Percentiles rank a stretch among this genome's conserved stretches.
Evolutionary conservation across 64 coral and sea anemone genomes (phyloP).

Genomic region (Stichodactyla mertensii): DNA sequence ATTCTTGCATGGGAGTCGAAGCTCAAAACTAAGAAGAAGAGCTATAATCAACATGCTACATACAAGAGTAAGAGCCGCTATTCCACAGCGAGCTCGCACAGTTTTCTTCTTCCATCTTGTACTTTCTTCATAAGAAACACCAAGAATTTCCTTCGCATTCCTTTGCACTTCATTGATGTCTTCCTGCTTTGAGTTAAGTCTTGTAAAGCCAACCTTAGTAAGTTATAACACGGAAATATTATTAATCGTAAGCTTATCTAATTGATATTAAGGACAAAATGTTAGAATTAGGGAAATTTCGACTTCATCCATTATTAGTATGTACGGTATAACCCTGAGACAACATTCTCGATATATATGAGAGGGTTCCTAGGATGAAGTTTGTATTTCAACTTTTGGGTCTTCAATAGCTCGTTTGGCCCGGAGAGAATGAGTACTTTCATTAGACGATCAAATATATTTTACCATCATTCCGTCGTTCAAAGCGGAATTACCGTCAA

Average conservation of each 20-base stretch:
- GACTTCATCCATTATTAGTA: too few species aligned
- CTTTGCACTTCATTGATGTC: background rate
- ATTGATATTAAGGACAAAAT: too few species aligned
- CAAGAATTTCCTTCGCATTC: background rate
- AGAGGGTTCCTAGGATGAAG: too few species aligned
- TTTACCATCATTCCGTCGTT: background rate
- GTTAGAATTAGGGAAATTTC: too few species aligned
- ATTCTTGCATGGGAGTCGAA: constrained; percentile 23
- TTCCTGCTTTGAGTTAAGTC: background rate
- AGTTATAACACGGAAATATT: background rate
- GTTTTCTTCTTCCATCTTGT: constrained; percentile 67
- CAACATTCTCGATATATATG: too few species aligned
- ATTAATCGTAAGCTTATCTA: background rate
- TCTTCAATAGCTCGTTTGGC: too few species aligned
- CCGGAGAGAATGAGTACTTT: too few species aligned
- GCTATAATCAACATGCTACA: constrained; percentile 50
- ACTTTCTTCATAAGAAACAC: constrained; percentile 18
- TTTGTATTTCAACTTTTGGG: too few species aligned
- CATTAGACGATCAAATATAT: background rate
- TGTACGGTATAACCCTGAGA: too few species aligned
- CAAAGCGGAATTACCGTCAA: background rate
- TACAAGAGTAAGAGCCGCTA: constrained; percentile 37
- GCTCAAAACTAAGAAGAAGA: constrained; percentile 61
- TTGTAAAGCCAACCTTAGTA: constrained; percentile 26
- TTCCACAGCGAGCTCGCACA: constrained; percentile 37